A percentile compares a stretch with the other conserved stretches of the same genome.
Evolutionary conservation across 2,113 vertebrate genomes (phyloP).

Genomic region (Trogon melanurus): DNA sequence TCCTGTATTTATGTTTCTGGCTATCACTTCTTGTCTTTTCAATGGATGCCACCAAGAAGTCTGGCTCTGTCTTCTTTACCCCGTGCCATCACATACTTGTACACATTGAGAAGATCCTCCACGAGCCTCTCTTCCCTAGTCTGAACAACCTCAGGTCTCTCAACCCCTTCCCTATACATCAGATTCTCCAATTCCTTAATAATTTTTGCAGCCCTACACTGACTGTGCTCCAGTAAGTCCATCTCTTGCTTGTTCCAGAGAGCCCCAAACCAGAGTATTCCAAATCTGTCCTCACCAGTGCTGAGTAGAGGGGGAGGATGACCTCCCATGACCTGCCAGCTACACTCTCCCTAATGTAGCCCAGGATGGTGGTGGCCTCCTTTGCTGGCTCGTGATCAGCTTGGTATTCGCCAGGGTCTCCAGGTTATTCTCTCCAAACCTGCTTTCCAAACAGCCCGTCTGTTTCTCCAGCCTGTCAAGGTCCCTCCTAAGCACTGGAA

Average conservation of each 20-base stretch:
- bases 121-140: not conserved
- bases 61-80: not conserved
- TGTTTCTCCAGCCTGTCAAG: not conserved
- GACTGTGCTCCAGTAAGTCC: not conserved
- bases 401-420: not conserved
- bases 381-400: not conserved
- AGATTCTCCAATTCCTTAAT: not conserved
- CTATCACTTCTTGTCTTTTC: not conserved
- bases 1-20: not conserved
- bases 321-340: not conserved
- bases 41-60: not conserved
- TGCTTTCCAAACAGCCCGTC: not conserved
- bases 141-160: not conserved
- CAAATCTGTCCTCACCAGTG: not conserved
- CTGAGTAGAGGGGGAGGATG: not conserved
- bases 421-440: not conserved
- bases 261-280: not conserved
- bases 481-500: not conserved
- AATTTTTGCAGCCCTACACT: not conserved
- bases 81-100: not conserved
- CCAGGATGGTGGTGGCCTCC: not conserved
- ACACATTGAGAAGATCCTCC: not conserved
- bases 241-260: too few relatives aligned
- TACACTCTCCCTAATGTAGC: not conserved
- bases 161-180: not conserved